Evolutionary conservation across 1,140 invertebrate species (phyloP).

Genomic region (Polyergus mexicanus): DNA sequence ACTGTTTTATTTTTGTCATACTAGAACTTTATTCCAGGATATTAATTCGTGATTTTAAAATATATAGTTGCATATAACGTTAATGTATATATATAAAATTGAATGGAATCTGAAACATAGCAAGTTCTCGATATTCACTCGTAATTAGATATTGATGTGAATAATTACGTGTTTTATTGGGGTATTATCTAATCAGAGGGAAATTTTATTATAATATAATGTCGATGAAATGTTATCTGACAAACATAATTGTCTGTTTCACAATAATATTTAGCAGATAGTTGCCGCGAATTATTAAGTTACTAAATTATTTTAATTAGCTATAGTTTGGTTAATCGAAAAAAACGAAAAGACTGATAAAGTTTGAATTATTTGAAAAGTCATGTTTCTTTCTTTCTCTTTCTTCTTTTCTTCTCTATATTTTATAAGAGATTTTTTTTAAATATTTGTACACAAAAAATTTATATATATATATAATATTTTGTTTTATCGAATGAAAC

Average conservation of each 20-base stretch:
- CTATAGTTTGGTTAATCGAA: background rate
- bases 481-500: background rate
- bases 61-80: conserved; percentile 43
- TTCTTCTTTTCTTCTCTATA: too few relatives aligned
- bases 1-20: background rate
- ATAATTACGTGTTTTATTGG: conserved; percentile 59
- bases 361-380: too few relatives aligned
- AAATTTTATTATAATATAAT: conserved; percentile 44
- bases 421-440: too few relatives aligned
- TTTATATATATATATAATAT: background rate
- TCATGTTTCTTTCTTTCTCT: too few relatives aligned
- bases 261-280: conserved; percentile 22
- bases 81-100: background rate
- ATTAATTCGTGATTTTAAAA: conserved; percentile 39
- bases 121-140: conserved; percentile 30
- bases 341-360: background rate
- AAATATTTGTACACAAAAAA: background rate
- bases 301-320: conserved; percentile 23
- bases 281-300: conserved; percentile 21
- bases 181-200: conserved; percentile 33
- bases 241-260: conserved; percentile 13
- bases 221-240: conserved; percentile 30
- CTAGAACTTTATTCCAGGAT: conserved; percentile 7
- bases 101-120: conserved; percentile 24
- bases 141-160: conserved; percentile 48